Evolutionary conservation across 2,797 vertebrate species (phyloP), one percentile per base, ranked within the genome.

Genomic region (Todus mexicanus): DNA sequence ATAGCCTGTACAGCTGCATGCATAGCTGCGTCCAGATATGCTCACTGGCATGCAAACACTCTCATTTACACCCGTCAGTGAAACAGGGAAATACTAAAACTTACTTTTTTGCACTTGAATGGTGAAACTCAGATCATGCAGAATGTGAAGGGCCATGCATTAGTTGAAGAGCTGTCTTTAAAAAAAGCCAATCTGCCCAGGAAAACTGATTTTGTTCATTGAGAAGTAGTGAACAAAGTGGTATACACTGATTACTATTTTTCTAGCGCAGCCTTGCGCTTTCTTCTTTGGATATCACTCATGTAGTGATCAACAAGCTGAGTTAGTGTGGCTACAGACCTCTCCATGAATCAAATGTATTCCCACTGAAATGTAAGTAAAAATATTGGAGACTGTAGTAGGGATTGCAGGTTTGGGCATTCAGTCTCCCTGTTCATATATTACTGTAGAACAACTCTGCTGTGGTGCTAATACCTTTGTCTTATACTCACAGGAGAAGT

Each of bases 391-490:
- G 35, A 21, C 51, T 61, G 5, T 50, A 61, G 20, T 7, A 64
- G 27, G 29, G 56, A 26, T 53, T 65, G 51, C 43, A 60, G 59
- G 26, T 38, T 77, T 80, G 53, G 27, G 15, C 21, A 27, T 48
- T 83, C 69, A 16, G 23, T 56, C 75, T 84, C 48, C 78, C 40
- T 23, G 42, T 64, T 88, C 48, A 19, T 23, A 8, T 82, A 59
- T 53, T 88, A 48, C 40, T 53, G 26, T 31, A 68, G 29, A 82
- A 75, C 35, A 64, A 5, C 37, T 74, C 60, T 50, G 17, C 63
- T 92, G 60, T 61, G 70, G 51, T 74, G 35, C 77, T 73, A 92
- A 82, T 94, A 88, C 53, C 50, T 83, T 70, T 91, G 66, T 81
- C 51, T 86, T 70, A 37, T 8, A 60, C 40, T 73, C 54, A 20